Percentiles rank a stretch among this genome's conserved stretches.
Conservation (phyloP, 2,797 vertebrate species). For the Oreonectes daqikongensis region DNA sequence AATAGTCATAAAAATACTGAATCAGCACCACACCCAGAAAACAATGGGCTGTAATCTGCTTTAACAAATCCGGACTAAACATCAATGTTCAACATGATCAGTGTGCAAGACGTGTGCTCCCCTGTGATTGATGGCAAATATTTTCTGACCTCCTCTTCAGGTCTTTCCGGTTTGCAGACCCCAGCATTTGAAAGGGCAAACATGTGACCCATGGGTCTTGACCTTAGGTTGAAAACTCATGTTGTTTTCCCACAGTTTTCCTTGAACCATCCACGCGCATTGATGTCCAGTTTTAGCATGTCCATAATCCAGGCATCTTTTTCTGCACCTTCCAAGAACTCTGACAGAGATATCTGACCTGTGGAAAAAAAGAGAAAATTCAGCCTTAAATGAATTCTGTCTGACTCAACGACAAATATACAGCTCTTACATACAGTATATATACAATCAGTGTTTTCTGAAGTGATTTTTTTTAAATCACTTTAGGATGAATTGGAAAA, state of each 20-base stretch:
- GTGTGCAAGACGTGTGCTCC: not conserved
- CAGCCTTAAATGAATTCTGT: too few relatives aligned
- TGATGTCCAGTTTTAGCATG: constrained; percentile 72
- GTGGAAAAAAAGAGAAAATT: constrained; percentile 11
- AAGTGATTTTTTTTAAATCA: not conserved
- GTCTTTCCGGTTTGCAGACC: constrained; percentile 10
- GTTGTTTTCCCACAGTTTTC: constrained; percentile 64
- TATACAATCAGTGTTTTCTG: not conserved
- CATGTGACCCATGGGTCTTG: constrained; percentile 1
- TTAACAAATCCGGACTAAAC: not conserved
- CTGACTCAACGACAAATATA: too few relatives aligned
- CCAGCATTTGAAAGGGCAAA: constrained; percentile 2
- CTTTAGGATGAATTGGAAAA: not conserved
- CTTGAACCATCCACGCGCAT: constrained; percentile 70
- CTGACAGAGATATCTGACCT: constrained; percentile 74
- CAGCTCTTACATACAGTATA: not conserved
- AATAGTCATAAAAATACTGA: not conserved
- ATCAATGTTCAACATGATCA: not conserved
- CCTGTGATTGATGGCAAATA: constrained; percentile 34
- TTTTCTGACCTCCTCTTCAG: constrained; percentile 13
- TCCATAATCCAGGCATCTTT: constrained; percentile 75
- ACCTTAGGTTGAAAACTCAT: constrained; percentile 19
- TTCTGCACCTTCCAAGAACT: constrained; percentile 76
- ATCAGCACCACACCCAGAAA: not conserved
- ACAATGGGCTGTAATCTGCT: not conserved